A percentile compares a stretch with the other conserved stretches of the same genome.
phyloP scores from a whole-genome alignment of 2,888 invertebrate genomes.

The Halocaridina rubra region DNA sequence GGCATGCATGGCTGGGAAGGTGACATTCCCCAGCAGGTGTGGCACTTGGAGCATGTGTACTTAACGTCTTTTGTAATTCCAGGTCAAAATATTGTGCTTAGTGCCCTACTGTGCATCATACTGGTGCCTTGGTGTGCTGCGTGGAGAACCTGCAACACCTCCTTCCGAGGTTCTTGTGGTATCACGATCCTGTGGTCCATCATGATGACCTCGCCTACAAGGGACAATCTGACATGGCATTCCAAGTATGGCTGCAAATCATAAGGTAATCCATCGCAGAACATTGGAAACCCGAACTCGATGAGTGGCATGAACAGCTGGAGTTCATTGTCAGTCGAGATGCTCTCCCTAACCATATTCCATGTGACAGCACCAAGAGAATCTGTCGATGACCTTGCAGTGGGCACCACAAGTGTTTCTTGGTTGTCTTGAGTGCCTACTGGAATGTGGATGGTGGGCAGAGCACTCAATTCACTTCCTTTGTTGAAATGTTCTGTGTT shows the following conservation, averaged over 20 bases:
- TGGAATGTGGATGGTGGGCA: background rate
- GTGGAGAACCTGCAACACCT: conserved; percentile 10
- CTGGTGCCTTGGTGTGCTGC: background rate
- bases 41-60: no score
- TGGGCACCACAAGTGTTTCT: background rate
- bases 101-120: no score
- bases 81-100: no score
- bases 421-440: background rate
- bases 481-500: background rate
- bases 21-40: no score
- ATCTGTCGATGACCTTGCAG: background rate
- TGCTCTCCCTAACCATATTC: conserved; percentile 3
- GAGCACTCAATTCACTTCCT: background rate
- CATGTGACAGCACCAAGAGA: no score
- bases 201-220: no score
- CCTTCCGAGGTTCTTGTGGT: background rate
- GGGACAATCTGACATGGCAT: background rate
- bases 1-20: no score
- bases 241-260: conserved; percentile 2
- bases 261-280: background rate
- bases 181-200: no score
- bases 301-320: background rate
- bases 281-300: background rate
- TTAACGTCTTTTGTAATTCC: no score
- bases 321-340: background rate